Percentiles rank a stretch among this genome's conserved stretches.
phyloP scores from a whole-genome alignment of 2,888 invertebrate species.

The Apeira syringaria region DNA sequence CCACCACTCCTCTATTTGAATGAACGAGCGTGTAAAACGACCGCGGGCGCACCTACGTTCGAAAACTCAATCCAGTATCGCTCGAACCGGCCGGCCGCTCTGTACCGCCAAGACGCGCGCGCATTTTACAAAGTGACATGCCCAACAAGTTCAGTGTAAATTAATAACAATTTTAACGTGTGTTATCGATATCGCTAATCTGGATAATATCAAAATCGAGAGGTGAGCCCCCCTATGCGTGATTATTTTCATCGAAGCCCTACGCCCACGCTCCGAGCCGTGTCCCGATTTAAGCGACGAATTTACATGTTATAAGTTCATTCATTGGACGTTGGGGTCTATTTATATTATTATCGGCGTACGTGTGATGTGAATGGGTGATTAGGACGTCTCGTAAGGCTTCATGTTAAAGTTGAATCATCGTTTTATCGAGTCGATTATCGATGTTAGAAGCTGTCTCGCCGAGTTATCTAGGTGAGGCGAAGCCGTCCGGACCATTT shows the following conservation, averaged over 20 bases:
- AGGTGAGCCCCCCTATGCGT: slow-evolving; percentile 58
- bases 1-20: slow-evolving; percentile 65
- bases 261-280: slow-evolving; percentile 74
- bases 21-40: slow-evolving; percentile 54
- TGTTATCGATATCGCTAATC: slow-evolving; percentile 71
- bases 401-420: slow-evolving; percentile 51
- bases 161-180: slow-evolving; percentile 55
- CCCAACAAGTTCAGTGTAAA: slow-evolving; percentile 66
- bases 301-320: slow-evolving; percentile 81
- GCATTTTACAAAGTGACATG: slow-evolving; percentile 64
- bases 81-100: slow-evolving; percentile 53
- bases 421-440: slow-evolving; percentile 35
- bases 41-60: slow-evolving; percentile 27
- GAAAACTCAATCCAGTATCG: slow-evolving; percentile 49
- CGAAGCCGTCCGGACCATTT: slow-evolving; percentile 70
- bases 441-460: slow-evolving; percentile 41
- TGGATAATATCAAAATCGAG: slow-evolving; percentile 79
- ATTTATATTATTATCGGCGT: slow-evolving; percentile 74
- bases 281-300: slow-evolving; percentile 81
- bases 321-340: slow-evolving; percentile 71
- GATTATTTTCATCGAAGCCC: slow-evolving; percentile 78
- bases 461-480: slow-evolving; percentile 71
- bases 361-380: slow-evolving; percentile 73
- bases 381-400: slow-evolving; percentile 57
- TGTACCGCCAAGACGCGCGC: slow-evolving; percentile 50